Evolutionary conservation across 2,888 invertebrate species (phyloP), one percentile per base, ranked within the genome.

Genomic region (Cryptocephalus primarius): DNA sequence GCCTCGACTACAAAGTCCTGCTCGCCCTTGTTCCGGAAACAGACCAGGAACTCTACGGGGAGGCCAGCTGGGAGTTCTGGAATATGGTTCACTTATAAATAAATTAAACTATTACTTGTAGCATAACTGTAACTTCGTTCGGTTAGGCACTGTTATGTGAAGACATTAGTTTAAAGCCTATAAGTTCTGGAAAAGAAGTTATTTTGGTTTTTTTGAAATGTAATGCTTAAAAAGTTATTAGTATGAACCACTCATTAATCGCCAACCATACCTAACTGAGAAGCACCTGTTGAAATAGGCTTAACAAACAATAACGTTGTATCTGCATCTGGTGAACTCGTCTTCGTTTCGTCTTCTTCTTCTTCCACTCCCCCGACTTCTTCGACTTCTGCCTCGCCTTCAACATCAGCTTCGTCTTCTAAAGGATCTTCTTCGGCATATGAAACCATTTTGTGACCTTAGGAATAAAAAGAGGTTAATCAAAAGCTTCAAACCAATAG

Each of bases 21-120:
- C 48, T 83, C 78, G 42, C 96, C 99, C 66, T 90, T 91, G 76
- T 99, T 99, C 45, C 83, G 81, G 73, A 99, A 96, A 14, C 97
- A 96, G 51, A 99, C 90, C 1, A 99, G 75, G 70, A 96, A 90
- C 69, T 95, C 93, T 0, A 95, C 94, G 41, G 91, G 80, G 61
- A 83, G 81, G 39, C 97, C 96, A 57, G 90, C 95, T 64, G 91
- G 88, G 38, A 95, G 73, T 71, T 94, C 94, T 89, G 67, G 36
- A 36, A 36, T 2, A 22, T 4, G 22, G 22, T 22, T 22, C 22
- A 22, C 22, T 6, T 2, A 22, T 22, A 22, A 22, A 22, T 6
- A 22, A 22, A 4, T 22, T 22, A 6, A 22, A 22, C 22, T 22
- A 22, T 22, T 22, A 22, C 22, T 22, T 2, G 22, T 22, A 22